Evolutionary conservation across 2,888 invertebrate genomes (phyloP).

Genomic region (Tryphoninae sp.): DNA sequence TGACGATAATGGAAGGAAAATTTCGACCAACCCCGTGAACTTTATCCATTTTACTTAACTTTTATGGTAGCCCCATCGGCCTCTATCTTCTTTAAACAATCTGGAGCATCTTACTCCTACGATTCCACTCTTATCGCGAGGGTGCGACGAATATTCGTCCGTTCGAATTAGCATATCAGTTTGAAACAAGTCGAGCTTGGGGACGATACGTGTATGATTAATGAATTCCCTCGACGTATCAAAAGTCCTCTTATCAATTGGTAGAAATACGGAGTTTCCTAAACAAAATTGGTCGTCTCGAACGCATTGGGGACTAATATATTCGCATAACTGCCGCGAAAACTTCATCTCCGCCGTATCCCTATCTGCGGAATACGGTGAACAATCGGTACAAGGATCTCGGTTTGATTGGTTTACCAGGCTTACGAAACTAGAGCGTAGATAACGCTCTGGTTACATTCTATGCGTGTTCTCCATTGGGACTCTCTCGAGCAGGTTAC

Average conservation of each 20-base stretch:
- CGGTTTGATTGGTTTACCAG: neutral
- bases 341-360: neutral
- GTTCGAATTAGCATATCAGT: slow-evolving; percentile 26
- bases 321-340: neutral
- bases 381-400: slow-evolving; percentile 25
- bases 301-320: slow-evolving; percentile 13
- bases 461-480: neutral
- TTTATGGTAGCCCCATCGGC: slow-evolving; percentile 21
- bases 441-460: slow-evolving; percentile 1
- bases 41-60: neutral
- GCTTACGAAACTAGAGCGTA: neutral
- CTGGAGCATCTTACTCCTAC: slow-evolving; percentile 6
- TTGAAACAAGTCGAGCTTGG: neutral
- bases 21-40: neutral
- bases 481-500: neutral
- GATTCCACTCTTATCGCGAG: slow-evolving; percentile 6
- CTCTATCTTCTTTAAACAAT: slow-evolving; percentile 19
- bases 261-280: slow-evolving; percentile 28
- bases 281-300: slow-evolving; percentile 19
- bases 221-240: slow-evolving; percentile 10
- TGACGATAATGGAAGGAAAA: neutral
- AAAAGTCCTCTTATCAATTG: slow-evolving; percentile 16
- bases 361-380: neutral
- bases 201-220: neutral
- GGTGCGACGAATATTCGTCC: slow-evolving; percentile 13